Percentiles rank a stretch among this genome's conserved stretches.
Evolutionary conservation across 2,113 vertebrate species (phyloP).

Genomic region (Harpagus bidentatus): DNA sequence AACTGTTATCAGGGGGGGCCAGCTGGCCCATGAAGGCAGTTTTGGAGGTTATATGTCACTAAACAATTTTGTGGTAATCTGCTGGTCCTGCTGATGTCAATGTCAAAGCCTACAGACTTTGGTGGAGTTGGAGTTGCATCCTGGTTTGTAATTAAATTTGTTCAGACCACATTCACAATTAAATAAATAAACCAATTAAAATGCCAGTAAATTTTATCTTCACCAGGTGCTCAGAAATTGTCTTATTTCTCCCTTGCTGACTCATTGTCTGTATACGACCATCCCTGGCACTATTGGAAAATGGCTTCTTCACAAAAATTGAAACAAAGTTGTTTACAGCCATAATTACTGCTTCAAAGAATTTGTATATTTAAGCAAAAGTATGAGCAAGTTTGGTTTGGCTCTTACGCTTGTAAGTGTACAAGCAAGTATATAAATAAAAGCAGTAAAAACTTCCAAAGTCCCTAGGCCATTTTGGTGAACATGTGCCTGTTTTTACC

Average conservation of each 20-base stretch:
- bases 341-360: neutral
- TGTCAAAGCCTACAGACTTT: neutral
- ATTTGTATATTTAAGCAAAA: neutral
- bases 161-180: neutral
- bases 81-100: neutral
- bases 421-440: neutral
- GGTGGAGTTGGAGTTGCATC: neutral
- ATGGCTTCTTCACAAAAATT: neutral
- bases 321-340: neutral
- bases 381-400: neutral
- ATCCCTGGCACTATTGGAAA: neutral
- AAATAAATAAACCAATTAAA: conserved; percentile 12
- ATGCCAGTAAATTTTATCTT: neutral
- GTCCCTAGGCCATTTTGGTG: neutral
- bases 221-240: neutral
- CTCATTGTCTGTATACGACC: neutral
- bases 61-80: neutral
- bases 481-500: neutral
- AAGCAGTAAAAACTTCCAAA: neutral
- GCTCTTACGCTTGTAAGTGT: neutral
- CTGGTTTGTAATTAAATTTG: neutral
- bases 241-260: neutral
- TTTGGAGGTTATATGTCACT: neutral
- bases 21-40: neutral
- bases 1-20: neutral